Evolutionary conservation across 2,888 invertebrate species (phyloP), one percentile per base, ranked within the genome.

Genomic region (Rugalucina vietnamica): DNA sequence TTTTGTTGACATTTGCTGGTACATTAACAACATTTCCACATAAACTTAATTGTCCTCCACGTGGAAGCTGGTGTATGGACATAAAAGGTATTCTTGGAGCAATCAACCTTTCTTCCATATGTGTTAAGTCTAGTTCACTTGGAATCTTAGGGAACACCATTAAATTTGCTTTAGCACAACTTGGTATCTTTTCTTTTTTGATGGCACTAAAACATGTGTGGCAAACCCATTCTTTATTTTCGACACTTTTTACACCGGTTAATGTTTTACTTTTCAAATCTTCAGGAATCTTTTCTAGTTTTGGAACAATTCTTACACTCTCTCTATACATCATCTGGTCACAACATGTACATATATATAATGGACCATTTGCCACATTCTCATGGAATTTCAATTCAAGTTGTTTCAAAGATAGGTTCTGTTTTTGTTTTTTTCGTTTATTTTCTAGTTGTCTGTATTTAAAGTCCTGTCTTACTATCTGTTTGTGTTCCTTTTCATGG

Each of bases 401-500:
- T 29, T 27, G 60, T 29, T 27, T 18, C 8, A 29, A 5, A 29
- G 60, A 29, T 60, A 24, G 29, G 3, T 50, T 24, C 69, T 72
- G 43, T 10, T n/a, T 24, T 32, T 49, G n/a, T n/a, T n/a, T n/a
- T 72, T 73, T 65, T 2, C n/a, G 34, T 70, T 43, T 10, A 34
- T 37, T 54, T 29, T 73, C 73, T 32, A 8, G 1, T 27, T 65
- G n/a, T n/a, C 49, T 79, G 21, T 34, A 37, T 29, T 14, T 2
- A 21, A 0, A 12, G 29, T 79, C 27, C 5, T 29, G 43, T 74
- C 74, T 43, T 65, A 39, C 37, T 27, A 74, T 5, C 36, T 79
- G 60, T 36, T 74, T 79, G 29, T 39, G 72, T 39, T 72, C 71
- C 21, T 79, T 60, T 57, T 72, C 71, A 18, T 14, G 39, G 21